Conservation (phyloP, 1,140 invertebrate genomes). For the Drosophila subobscura region DNA sequence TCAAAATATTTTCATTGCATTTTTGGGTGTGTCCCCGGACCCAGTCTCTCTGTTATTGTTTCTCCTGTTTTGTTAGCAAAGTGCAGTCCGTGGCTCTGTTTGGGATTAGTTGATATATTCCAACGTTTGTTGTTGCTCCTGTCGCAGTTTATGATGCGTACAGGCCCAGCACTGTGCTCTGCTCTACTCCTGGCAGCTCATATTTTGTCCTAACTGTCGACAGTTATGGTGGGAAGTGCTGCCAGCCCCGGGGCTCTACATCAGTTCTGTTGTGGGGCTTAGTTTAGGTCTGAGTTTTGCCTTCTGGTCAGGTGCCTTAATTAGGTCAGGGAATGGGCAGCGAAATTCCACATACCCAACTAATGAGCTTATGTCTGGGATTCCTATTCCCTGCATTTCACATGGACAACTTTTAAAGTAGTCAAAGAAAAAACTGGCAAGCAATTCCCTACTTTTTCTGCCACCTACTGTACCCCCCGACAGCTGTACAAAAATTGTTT, state of each 20-base stretch:
- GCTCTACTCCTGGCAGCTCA: conserved; percentile 69
- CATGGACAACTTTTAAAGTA: too few relatives aligned
- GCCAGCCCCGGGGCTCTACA: conserved; percentile 47
- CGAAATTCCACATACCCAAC: not conserved
- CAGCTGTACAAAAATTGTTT: conserved; percentile 24
- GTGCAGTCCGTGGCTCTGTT: conserved; percentile 57
- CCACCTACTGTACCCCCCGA: conserved; percentile 12
- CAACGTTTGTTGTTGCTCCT: conserved; percentile 57
- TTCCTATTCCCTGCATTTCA: not conserved
- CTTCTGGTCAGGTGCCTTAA: conserved; percentile 53
- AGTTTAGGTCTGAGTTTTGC: conserved; percentile 4
- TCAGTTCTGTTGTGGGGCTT: not conserved
- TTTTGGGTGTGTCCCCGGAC: conserved; percentile 60
- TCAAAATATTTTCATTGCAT: conserved; percentile 82
- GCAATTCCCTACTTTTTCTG: not conserved
- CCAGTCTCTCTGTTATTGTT: conserved; percentile 42
- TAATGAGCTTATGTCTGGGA: conserved; percentile 40
- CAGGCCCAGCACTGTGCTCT: conserved; percentile 13
- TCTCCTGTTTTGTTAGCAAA: conserved; percentile 72
- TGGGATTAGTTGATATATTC: conserved; percentile 72
- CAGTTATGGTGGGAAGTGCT: conserved; percentile 75
- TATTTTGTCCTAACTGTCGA: conserved; percentile 64
- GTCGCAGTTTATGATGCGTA: conserved; percentile 79
- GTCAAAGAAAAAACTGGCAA: too few relatives aligned
- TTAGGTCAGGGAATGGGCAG: conserved; percentile 48